Evolutionary conservation across 2,113 vertebrate species (phyloP).

Genomic region (Lethenteron camtschaticum): DNA sequence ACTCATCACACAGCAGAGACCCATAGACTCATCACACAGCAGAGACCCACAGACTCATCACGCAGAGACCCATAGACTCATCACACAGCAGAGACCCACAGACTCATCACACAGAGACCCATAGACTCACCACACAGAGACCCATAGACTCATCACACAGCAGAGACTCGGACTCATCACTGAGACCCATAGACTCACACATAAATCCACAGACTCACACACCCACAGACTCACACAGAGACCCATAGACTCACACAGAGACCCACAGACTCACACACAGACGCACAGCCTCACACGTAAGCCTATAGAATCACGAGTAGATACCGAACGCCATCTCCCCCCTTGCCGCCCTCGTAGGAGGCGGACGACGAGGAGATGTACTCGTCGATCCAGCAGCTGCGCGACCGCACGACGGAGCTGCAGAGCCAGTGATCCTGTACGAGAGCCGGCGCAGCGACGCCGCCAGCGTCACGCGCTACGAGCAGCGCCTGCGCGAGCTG

Average conservation of each 20-base stretch:
- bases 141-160: too few species aligned
- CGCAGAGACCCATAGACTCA: too few species aligned
- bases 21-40: too few species aligned
- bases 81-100: too few species aligned
- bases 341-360: not conserved
- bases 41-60: too few species aligned
- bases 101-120: too few species aligned
- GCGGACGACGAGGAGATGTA: conserved; percentile 2
- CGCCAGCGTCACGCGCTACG: conserved; percentile 23
- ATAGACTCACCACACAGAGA: too few species aligned
- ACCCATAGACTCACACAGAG: not conserved
- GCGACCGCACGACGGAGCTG: conserved; percentile 42
- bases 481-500: conserved; percentile 45
- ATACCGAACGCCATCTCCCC: too few species aligned
- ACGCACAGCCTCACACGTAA: not conserved
- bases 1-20: too few species aligned
- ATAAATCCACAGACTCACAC: too few species aligned
- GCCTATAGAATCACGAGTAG: not conserved
- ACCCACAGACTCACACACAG: not conserved
- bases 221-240: not conserved
- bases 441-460: not conserved
- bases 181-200: too few species aligned
- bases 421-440: conserved; percentile 25
- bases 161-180: too few species aligned
- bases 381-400: conserved; percentile 20